Base-by-base conservation (phyloP, 2,797 vertebrate genomes). In the Phrynocephalus forsythii region DNA sequence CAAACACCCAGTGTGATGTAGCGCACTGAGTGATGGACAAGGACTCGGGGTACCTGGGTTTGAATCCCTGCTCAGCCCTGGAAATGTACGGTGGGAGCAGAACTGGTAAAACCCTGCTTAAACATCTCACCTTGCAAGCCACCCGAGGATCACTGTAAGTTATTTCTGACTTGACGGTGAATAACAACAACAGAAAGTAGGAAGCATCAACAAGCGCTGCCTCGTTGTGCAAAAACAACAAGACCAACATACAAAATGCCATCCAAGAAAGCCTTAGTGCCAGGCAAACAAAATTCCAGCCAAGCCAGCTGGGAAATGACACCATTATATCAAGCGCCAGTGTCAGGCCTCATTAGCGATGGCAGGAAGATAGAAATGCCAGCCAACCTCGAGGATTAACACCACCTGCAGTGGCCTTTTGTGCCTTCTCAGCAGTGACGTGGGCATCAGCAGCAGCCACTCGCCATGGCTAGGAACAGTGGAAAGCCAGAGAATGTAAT, bases 171-270 rank as follows among this genome's bases (percentile, higher is more conserved):
- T 56, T 56, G 52, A 56, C 2, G 52, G 52, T 56, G 52, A 9
- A 56, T 11, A 56, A 56, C 10, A 2, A 11, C 52, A 13, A 56
- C 52, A 56, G 60, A 87, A 90, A 84, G 79, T 86, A 88, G 69
- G 38, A 76, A 56, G 89, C 87, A 79, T 67, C 56, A 86, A 84
- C 71, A 72, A 89, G 85, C 63, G 82, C 80, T 90, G 86, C 71
- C 82, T 89, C 71, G 69, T 89, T 78, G 91, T 87, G 80, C 84
- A 90, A 92, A 93, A 84, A 87, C 38, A 44, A 44, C 38, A 44
- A 44, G 38, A 44, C 38, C 38, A 44, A 83, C 68, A 89, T 88
- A 3, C 85, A 84, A 89, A 92, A 90, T 86, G 88, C 83, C 76
- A 90, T 81, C 80, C 85, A 69, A 63, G 66, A 68, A 78, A 33